phyloP scores from a whole-genome alignment of 2,888 invertebrate genomes.

The Cremastinae sp. region DNA sequence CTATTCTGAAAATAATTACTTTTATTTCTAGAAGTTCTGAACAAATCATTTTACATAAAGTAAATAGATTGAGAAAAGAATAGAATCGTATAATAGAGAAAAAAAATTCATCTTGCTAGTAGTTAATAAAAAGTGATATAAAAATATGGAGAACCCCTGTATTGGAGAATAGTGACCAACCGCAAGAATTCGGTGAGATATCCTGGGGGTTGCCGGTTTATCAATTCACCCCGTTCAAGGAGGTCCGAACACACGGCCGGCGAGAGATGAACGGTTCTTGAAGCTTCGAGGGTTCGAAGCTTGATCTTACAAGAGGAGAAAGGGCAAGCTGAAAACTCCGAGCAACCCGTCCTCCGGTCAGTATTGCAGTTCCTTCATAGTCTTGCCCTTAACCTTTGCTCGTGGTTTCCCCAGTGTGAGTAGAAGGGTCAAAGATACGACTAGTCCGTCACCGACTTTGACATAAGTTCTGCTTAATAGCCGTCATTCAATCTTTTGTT shows the following conservation, averaged over 20 bases:
- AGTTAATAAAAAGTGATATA: not conserved
- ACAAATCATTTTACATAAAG: no score
- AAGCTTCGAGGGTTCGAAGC: slow-evolving; percentile 66
- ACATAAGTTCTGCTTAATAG: slow-evolving; percentile 76
- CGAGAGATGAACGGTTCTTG: slow-evolving; percentile 34
- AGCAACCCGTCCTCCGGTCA: slow-evolving; percentile 65
- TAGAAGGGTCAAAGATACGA: slow-evolving; percentile 70
- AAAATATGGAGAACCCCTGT: slow-evolving; percentile 57
- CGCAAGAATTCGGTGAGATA: slow-evolving; percentile 75
- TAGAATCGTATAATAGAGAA: no score
- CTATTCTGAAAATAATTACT: not conserved
- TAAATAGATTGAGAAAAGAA: no score
- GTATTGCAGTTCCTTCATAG: slow-evolving; percentile 41
- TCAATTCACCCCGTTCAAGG: slow-evolving; percentile 73
- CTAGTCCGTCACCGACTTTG: slow-evolving; percentile 71
- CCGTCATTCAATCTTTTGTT: slow-evolving; percentile 65
- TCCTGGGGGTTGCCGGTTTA: slow-evolving; percentile 72
- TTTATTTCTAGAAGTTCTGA: no score
- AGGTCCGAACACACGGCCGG: slow-evolving; percentile 68
- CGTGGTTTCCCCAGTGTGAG: slow-evolving; percentile 74
- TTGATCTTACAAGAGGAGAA: slow-evolving; percentile 75
- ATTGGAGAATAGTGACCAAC: slow-evolving; percentile 67
- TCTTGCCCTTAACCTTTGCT: slow-evolving; percentile 62
- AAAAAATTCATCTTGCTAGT: not conserved
- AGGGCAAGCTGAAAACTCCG: slow-evolving; percentile 72